Evolutionary conservation across 2,888 invertebrate species (phyloP), one percentile per base, ranked within the genome.

Genomic region (Volucella zonaria): DNA sequence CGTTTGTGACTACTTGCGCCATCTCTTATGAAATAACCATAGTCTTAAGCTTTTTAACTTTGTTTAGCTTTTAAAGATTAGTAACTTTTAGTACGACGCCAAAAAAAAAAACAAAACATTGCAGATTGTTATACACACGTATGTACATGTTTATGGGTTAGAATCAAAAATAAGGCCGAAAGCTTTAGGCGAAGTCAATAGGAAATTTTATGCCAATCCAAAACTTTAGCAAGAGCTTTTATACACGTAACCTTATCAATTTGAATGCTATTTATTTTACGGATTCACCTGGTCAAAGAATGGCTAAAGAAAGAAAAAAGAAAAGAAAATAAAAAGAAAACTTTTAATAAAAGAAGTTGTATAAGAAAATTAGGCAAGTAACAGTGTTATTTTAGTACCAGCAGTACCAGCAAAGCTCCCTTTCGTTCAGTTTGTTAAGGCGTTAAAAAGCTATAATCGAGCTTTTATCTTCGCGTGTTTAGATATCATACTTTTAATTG

Each of bases 211-310:
- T 4, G 0, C 10, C 3, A 15, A 42, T 2, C 4, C 1, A 18
- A 67, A 64, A 43, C 12, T 45, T 42, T 51, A 2, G 23, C 1
- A 1, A 12, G 8, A 43, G 56, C 70, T 76, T 82, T 38, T 56
- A 61, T 51, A 56, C 40, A 18, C 45, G 54, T 9, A 78, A 82
- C 82, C 78, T 82, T 64, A 45, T 62, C 14, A 18, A n/a, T 15
- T 58, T 56, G n/a, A 74, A 54, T 56, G 56, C 40, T 47, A 54
- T 42, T 71, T 43, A 12, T 2, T 59, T 52, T 61, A n/a, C 62
- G 47, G 49, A 68, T 58, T 82, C 70, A 83, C 82, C 82, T 83
- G 79, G 79, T 79, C 79, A 70, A 83, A 68, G 51, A 79, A 70
- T 42, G 82, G 82, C 79, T 83, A 78, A 43, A 68, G 66, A 67